These are phyloP conservation scores for Maniola jurtina DNA, from an alignment of 1,140 invertebrate genomes.

Conservation along the genomic window DNA sequence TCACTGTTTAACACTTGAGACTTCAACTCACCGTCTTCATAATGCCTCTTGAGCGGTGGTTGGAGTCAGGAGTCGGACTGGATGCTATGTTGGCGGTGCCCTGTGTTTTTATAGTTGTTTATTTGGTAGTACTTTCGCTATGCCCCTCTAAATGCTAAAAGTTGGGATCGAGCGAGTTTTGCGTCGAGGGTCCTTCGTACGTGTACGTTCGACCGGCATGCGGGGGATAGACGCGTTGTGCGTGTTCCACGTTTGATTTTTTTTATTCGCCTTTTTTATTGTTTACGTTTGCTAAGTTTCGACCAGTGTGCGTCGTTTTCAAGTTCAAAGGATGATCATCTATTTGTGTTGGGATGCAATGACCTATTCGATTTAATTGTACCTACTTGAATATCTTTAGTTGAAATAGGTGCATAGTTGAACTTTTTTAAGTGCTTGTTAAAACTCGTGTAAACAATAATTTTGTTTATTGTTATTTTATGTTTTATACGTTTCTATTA, in stretches of 20 bases:
- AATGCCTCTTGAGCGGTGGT: conserved; percentile 75
- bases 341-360: background rate
- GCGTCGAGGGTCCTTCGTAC: conserved; percentile 63
- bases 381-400: too few relatives aligned
- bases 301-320: conserved; percentile 9
- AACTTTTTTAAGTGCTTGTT: too few relatives aligned
- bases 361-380: too few relatives aligned
- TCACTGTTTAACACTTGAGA: conserved; percentile 39
- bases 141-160: conserved; percentile 61
- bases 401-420: too few relatives aligned
- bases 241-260: conserved; percentile 24
- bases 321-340: conserved; percentile 7
- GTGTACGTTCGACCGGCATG: conserved; percentile 53
- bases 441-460: too few relatives aligned
- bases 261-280: conserved; percentile 14
- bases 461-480: too few relatives aligned
- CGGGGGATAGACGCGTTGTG: conserved; percentile 56
- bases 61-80: conserved; percentile 85
- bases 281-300: conserved; percentile 17
- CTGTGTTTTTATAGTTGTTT: conserved; percentile 81
- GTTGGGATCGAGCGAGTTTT: conserved; percentile 58
- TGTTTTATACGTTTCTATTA: too few relatives aligned
- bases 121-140: conserved; percentile 78
- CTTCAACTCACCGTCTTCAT: conserved; percentile 80
- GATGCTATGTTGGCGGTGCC: conserved; percentile 80